Base-by-base conservation (phyloP, 30 jellyfish, hydroid and myxozoan species). In the Turritopsis rubra region DNA sequence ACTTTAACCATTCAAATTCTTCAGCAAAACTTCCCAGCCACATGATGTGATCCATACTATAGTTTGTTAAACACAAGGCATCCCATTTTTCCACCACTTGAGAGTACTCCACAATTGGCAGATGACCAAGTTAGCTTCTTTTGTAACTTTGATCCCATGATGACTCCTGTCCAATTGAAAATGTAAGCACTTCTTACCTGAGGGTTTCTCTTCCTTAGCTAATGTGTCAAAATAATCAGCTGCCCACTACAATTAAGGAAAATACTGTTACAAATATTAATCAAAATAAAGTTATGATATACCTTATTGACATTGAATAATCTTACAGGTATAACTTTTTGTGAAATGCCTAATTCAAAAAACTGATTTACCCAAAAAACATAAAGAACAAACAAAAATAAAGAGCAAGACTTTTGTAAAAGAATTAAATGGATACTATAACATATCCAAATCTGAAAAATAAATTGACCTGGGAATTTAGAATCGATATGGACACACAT, bases 121-220 rank as follows among this genome's bases (percentile, higher is more conserved):
- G 85, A 71, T 88, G 83, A 16, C 98, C 98, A 65, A 92, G 93
- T 90, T 53, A 0, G 98, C 93, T n/a, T 88, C 98, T 54, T 92
- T 84, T 8, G 88, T 82, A 28, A 95, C 86, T 53, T 87, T 88
- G 22, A n/a, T n/a, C n/a, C n/a, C n/a, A n/a, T 88, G 94, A 21
- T 72, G 31, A 8, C 85, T 91, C 28, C 88, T 92, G 1, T 96
- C 98, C 19, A 92, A 88, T 72, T 92, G 90, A 72, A 83, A 88
- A 79, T 92, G 96, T 28, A 92, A 88, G 66, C 98, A 52, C 60
- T 92, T 96, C 71, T 92, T 92, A 4, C 88, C 95, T 4, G 98
- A 96, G 18, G 94, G 94, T 30, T 65, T 84, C 29, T 88, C 96
- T 18, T 86, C 87, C 75, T 92, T 92, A 73, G 95, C 65, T 21